Evolutionary conservation across 2,113 vertebrate species (phyloP).

Genomic region (Centrocercus urophasianus): DNA sequence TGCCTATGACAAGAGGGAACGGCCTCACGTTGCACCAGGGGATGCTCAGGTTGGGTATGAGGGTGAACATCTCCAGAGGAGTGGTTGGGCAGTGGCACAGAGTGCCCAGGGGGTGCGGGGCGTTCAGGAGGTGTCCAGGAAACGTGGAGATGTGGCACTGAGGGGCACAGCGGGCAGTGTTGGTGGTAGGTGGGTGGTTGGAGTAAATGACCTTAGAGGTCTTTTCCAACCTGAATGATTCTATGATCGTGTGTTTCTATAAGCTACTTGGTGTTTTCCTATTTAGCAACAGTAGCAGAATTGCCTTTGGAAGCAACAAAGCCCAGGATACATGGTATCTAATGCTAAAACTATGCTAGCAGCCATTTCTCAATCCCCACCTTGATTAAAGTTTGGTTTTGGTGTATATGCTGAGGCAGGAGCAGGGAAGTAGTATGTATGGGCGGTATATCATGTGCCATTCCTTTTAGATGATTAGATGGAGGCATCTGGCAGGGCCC

Average conservation of each 20-base stretch:
- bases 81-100: too few species aligned
- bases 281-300: not conserved
- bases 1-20: too few species aligned
- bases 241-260: not conserved
- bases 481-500: not conserved
- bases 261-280: not conserved
- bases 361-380: not conserved
- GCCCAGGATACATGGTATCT: not conserved
- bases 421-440: not conserved
- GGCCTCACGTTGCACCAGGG: too few species aligned
- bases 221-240: too few species aligned
- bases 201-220: too few species aligned
- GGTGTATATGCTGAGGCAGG: not conserved
- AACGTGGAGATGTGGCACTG: too few species aligned
- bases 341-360: not conserved
- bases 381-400: not conserved
- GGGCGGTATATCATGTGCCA: accelerated
- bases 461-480: not conserved
- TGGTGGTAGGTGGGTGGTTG: too few species aligned
- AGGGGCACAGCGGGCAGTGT: too few species aligned
- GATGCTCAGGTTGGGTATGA: too few species aligned
- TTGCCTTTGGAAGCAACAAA: not conserved
- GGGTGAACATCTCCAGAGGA: too few species aligned
- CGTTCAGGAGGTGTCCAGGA: too few species aligned
- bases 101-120: too few species aligned